Percentiles rank a stretch among this genome's conserved stretches.
Conservation (phyloP, 2,797 vertebrate species). For the Leontopithecus rosalia region DNA sequence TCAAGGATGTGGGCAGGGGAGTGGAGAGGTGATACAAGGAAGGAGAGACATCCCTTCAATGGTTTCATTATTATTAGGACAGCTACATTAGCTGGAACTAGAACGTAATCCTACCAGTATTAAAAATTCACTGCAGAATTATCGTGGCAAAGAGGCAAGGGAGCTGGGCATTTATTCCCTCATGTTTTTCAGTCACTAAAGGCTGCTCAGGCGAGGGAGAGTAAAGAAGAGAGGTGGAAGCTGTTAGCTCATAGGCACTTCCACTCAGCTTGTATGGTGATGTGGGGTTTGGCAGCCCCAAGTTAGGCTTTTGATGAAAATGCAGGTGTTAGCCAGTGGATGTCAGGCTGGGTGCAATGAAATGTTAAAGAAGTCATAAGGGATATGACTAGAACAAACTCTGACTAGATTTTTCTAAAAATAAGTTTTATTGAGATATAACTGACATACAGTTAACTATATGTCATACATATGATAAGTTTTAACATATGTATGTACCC, state of each 20-base stretch:
- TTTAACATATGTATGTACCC: not conserved
- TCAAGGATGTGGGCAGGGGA: not conserved
- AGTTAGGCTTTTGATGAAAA: not conserved
- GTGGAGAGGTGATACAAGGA: not conserved
- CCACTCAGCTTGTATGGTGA: not conserved
- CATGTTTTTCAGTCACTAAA: not conserved
- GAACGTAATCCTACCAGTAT: not conserved
- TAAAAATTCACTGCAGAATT: not conserved
- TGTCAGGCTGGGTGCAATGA: not conserved
- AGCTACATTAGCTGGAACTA: not conserved
- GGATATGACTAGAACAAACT: not conserved
- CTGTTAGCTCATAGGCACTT: not conserved
- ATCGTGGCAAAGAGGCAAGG: not conserved
- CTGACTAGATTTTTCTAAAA: not conserved
- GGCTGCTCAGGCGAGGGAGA: not conserved
- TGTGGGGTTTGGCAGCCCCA: not conserved
- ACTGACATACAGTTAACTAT: not conserved
- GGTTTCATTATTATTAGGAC: not conserved
- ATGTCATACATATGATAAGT: not conserved
- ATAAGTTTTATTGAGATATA: not conserved
- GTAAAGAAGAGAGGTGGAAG: not conserved
- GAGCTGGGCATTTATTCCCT: not conserved
- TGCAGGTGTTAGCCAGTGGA: not conserved
- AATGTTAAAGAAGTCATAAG: not conserved
- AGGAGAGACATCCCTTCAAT: not conserved